Percentiles rank a stretch among this genome's conserved stretches.
Conservation (phyloP, 2,113 vertebrate species). For the Petaurus breviceps region DNA sequence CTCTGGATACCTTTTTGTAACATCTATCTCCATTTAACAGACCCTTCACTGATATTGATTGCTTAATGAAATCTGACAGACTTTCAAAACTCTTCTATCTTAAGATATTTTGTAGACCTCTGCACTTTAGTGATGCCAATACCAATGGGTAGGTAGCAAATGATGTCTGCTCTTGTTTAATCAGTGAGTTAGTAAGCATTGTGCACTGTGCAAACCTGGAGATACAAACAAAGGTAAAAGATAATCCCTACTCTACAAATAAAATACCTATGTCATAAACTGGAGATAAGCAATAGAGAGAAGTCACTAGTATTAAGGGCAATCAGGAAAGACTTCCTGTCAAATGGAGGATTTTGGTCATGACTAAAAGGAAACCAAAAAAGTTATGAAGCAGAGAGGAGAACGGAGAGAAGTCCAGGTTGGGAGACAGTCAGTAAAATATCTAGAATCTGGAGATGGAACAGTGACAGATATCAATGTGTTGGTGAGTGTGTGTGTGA, state of each 20-base stretch:
- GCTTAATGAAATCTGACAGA: too few species aligned
- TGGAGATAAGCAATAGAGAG: neutral
- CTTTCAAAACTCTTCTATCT: too few species aligned
- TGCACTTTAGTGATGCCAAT: too few species aligned
- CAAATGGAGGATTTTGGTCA: neutral
- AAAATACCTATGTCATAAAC: neutral
- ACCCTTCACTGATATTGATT: too few species aligned
- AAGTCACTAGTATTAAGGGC: neutral
- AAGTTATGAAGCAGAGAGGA: neutral
- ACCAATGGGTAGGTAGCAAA: too few species aligned
- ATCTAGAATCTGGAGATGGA: neutral
- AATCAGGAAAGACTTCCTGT: neutral
- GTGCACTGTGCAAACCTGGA: too few species aligned
- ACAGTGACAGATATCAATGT: neutral
- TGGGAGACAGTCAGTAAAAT: neutral
- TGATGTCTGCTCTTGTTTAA: too few species aligned
- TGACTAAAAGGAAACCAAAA: neutral
- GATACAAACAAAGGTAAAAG: too few species aligned
- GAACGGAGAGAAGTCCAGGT: neutral
- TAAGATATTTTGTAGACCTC: too few species aligned
- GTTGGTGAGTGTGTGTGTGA: neutral
- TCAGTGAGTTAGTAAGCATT: too few species aligned
- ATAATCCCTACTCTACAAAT: neutral
- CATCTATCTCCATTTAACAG: too few species aligned
- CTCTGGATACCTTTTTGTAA: too few species aligned